Conservation (phyloP, 2,888 invertebrate genomes). For the Nephrotoma flavescens region DNA sequence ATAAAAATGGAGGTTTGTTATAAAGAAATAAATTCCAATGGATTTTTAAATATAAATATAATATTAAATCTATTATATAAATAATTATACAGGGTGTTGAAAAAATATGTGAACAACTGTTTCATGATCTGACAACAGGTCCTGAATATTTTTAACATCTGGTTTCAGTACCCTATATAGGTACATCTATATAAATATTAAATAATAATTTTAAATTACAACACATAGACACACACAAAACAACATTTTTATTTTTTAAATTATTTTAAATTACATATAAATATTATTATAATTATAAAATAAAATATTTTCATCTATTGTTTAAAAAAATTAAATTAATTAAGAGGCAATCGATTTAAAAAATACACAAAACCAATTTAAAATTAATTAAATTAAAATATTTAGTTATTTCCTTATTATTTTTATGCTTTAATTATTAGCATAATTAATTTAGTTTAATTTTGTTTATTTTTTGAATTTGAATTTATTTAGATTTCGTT, state of each 20-base stretch:
- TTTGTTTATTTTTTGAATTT: background rate
- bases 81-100: background rate
- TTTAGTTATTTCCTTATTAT: background rate
- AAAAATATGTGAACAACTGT: no score
- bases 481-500: background rate
- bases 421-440: background rate
- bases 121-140: no score
- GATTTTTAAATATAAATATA: background rate
- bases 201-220: background rate
- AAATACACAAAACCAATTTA: background rate
- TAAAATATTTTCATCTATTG: background rate
- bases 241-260: background rate
- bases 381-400: background rate
- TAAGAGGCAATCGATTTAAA: background rate
- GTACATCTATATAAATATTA: background rate
- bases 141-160: no score
- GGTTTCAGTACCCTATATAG: background rate
- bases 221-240: background rate
- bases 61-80: background rate
- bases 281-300: background rate
- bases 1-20: background rate
- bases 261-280: background rate
- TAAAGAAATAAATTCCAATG: background rate
- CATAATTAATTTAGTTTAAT: background rate
- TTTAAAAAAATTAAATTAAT: background rate